These are phyloP conservation scores for Echinometra lucunter DNA, from an alignment of 53 echinoderm and acorn worm genomes.

Conservation along the genomic window DNA sequence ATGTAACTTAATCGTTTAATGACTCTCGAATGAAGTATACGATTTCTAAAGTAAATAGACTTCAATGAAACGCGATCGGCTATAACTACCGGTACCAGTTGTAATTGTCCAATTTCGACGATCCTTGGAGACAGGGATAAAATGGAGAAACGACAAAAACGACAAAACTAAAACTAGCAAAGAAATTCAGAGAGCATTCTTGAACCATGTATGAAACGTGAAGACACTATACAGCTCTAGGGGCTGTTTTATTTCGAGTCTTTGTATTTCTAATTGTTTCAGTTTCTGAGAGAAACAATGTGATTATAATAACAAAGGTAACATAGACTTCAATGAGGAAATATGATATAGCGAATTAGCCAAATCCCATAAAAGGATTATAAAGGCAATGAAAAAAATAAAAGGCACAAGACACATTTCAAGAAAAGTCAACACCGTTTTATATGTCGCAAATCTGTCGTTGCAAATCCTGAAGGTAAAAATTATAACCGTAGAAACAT, in stretches of 20 bases:
- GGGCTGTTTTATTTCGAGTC: neutral
- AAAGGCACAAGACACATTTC: neutral
- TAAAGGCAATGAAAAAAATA: neutral
- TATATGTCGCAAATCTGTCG: neutral
- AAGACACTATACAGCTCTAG: neutral
- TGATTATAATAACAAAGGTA: neutral
- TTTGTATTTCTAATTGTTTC: constrained; percentile 4
- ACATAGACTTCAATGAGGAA: neutral
- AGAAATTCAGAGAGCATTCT: neutral
- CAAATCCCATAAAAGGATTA: neutral
- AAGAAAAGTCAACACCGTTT: neutral
- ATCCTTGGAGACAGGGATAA: neutral
- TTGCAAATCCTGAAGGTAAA: neutral
- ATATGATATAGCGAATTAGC: neutral
- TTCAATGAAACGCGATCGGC: constrained; percentile 59
- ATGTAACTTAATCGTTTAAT: constrained; percentile 67
- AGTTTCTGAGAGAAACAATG: neutral
- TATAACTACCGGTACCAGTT: constrained; percentile 48
- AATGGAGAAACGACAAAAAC: neutral
- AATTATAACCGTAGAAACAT: neutral
- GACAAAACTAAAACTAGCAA: too few species aligned
- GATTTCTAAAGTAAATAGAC: constrained; percentile 57
- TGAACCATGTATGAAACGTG: neutral
- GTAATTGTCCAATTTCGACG: neutral
- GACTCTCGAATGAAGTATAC: constrained; percentile 49